Base-by-base conservation (phyloP, 2,113 vertebrate genomes). In the Cheilinus undulatus region DNA sequence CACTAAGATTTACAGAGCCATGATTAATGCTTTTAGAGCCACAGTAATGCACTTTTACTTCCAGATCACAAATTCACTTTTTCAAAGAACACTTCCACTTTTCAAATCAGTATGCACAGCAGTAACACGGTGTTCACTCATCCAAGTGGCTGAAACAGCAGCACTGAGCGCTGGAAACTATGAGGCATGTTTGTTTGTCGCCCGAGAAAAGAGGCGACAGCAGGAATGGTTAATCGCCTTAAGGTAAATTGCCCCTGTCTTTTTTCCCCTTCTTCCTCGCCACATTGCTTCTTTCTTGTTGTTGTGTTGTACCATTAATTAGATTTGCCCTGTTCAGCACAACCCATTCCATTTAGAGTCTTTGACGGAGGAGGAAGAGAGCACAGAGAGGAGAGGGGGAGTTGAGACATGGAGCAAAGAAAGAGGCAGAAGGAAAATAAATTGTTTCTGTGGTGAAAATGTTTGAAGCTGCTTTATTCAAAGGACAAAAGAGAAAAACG, bases 221-320 rank as follows among this genome's bases (percentile, higher is more conserved):
- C 5, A 11, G 68, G 49, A 83, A 81, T 51, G 43, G 72, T 83
- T 93, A 82, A 89, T 83, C 69, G 70, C 83, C 79, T 88, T 63
- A 46, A 86, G 85, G 69, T 80, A 82, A 83, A 86, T 84, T 82
- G 75, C 69, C 80, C 60, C 60, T 34, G 48, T 78, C 40, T 76
- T 82, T 26, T 20, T n/a, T 34, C n/a, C 30, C 19, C 22, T 34
- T 42, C 63, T 71, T n/a, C n/a, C 78, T 73, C n/a, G 20, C 69
- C 73, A 70, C 86, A 76, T 83, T 86, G 82, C 76, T 68, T 85
- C 76, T 71, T 67, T 75, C 80, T 76, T 84, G 83, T 85, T 88
- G 86, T 88, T 32, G 66, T 90, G 84, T 87, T 86, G 80, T 82
- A 58, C 73, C 72, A 76, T 89, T 89, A 92, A 93, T 94, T 92